phyloP scores from a whole-genome alignment of 2,888 invertebrate genomes.

The Allophyes oxyacanthae region DNA sequence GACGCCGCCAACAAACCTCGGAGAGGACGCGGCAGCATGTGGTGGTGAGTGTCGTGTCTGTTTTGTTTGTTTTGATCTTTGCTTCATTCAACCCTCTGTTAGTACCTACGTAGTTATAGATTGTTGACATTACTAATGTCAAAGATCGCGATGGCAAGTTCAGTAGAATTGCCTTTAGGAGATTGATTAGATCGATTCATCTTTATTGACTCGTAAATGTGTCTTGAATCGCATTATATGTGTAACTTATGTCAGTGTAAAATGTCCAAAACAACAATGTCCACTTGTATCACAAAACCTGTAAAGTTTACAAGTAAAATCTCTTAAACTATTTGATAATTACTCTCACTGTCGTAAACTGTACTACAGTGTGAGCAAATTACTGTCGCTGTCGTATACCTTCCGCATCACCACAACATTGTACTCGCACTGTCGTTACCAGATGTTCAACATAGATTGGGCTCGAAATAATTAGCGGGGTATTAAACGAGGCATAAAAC shows the following conservation, averaged over 20 bases:
- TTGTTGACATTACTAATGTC: slow-evolving; percentile 41
- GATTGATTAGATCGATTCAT: too few relatives aligned
- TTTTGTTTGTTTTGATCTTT: slow-evolving; percentile 33
- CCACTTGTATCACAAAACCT: slow-evolving; percentile 13
- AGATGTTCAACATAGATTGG: slow-evolving; percentile 55
- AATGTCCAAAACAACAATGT: not conserved
- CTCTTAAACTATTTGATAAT: slow-evolving; percentile 28
- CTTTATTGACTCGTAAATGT: not conserved
- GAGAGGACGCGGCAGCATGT: slow-evolving; percentile 96
- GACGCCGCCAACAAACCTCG: slow-evolving; percentile 90
- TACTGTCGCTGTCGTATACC: slow-evolving; percentile 24
- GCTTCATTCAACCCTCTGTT: slow-evolving; percentile 13
- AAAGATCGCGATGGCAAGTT: not conserved
- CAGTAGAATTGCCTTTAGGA: not conserved
- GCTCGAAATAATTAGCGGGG: slow-evolving; percentile 74
- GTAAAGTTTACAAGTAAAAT: slow-evolving; percentile 19
- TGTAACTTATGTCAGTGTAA: not conserved
- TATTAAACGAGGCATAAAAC: slow-evolving; percentile 75
- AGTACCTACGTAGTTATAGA: slow-evolving; percentile 2
- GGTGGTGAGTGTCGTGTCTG: slow-evolving; percentile 92
- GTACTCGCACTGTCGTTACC: slow-evolving; percentile 35
- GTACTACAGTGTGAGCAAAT: slow-evolving; percentile 38
- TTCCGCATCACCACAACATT: slow-evolving; percentile 45
- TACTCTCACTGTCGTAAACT: slow-evolving; percentile 35
- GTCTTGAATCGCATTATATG: not conserved